Base-by-base conservation (phyloP, 2,113 vertebrate genomes). In the Amblyopsis rosae region DNA sequence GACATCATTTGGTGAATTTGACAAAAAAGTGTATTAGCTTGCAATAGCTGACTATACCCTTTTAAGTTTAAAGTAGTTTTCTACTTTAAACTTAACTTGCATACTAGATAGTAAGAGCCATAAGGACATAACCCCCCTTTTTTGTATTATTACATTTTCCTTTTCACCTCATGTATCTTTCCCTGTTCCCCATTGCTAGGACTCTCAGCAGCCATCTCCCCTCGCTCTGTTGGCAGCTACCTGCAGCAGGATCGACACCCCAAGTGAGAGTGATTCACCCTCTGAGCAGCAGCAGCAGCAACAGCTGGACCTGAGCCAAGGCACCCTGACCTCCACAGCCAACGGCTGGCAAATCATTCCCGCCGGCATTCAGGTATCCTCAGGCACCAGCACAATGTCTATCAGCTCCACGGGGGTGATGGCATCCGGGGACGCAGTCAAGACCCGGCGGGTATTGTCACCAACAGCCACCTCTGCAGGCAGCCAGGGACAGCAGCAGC, bases 301-400 rank as follows among this genome's bases (percentile, higher is more conserved):
- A 17, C 88, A 92, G 78, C 88, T 98, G 77, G 96, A 98, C 81
- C 84, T 98, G 10, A 93, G 89, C 50, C 93, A 94, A 4, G 88
- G 94, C 67, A 94, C 96, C 83, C 91, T 96, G 45, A 90, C 95
- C 59, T 95, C 96, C 70, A 91, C 89, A 0, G 88, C 94, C 85
- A 98, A 97, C 46, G 94, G 95, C 85, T 98, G 97, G 97, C 97
- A 99, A 76, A 94, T 97, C 73, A 92, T 97, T 65, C 95, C 96
- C 50, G 76, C 94, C 0, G 88, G 89, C 51, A 69, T 93, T 15
- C 88, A 88, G 81, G 33, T 73, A 6, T 72, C 82, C 57, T 80
- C 87, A 4, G 75, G 80, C 67, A 79, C 84, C n/a, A 90, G 83
- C 89, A 93, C 93, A 0, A 81, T 92, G 1, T 84, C 93, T 58